These are phyloP conservation scores for Pluvianellus socialis DNA, from an alignment of 2,113 vertebrate genomes.

Conservation along the genomic window DNA sequence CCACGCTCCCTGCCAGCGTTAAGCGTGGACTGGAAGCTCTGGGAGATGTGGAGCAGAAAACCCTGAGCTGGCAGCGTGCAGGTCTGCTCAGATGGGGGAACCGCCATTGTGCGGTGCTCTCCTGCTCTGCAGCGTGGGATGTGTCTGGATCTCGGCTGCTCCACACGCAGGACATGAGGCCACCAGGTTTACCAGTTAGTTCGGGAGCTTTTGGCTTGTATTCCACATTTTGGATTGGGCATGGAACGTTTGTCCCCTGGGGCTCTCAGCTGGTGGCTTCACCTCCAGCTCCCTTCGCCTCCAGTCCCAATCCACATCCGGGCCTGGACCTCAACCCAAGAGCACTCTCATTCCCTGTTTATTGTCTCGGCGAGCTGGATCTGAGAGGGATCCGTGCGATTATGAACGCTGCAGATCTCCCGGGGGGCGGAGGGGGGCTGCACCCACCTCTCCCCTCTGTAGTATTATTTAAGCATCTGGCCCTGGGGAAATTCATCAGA, in stretches of 20 bases:
- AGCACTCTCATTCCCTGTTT: background rate
- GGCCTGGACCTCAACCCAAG: background rate
- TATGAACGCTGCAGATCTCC: background rate
- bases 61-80: background rate
- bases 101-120: background rate
- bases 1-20: background rate
- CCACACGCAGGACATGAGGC: background rate
- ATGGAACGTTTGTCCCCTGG: background rate
- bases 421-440: background rate
- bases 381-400: background rate
- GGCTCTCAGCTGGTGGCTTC: background rate
- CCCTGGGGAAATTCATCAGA: background rate
- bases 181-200: background rate
- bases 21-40: background rate
- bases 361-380: background rate
- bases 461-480: background rate
- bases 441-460: fast-evolving
- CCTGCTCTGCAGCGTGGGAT: background rate
- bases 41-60: background rate
- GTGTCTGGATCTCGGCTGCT: background rate
- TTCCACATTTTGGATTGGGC: background rate
- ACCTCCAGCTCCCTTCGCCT: background rate
- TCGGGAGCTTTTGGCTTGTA: background rate
- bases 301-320: background rate
- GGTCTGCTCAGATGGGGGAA: background rate